Evolutionary conservation across 2,797 vertebrate genomes (phyloP).

Genomic region (Rhynchotus rufescens): DNA sequence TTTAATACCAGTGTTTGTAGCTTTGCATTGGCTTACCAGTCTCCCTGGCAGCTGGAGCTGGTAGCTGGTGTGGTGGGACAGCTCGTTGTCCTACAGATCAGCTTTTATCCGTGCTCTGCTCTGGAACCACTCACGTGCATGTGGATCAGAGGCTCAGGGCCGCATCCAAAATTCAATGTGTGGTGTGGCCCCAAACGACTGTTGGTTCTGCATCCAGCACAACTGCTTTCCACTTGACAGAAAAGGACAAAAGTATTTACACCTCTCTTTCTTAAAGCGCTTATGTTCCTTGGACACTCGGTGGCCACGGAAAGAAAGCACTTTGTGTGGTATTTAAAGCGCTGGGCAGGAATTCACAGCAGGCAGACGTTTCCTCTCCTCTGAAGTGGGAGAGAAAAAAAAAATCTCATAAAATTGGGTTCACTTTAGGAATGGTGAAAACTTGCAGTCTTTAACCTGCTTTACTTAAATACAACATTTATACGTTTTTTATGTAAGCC

Average conservation of each 20-base stretch:
- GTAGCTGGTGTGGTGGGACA: no score
- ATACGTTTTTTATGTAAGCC: background rate
- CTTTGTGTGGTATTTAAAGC: constrained; percentile 17
- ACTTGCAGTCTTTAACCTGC: background rate
- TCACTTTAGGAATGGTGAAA: background rate
- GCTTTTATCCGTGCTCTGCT: background rate
- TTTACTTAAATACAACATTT: background rate
- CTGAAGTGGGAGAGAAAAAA: constrained; percentile 9
- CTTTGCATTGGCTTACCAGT: background rate
- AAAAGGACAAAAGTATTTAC: background rate
- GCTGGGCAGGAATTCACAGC: constrained; percentile 29
- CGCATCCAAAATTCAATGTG: background rate
- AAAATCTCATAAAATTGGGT: background rate
- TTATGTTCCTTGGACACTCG: background rate
- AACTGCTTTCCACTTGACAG: background rate
- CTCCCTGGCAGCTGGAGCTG: background rate
- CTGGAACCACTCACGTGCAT: background rate
- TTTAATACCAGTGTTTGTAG: background rate
- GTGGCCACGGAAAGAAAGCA: background rate
- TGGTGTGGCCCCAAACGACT: accelerated
- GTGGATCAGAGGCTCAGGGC: no score
- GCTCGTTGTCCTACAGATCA: accelerated
- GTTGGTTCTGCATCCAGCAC: background rate
- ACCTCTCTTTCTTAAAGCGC: background rate
- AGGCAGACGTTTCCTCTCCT: constrained; percentile 11